Evolutionary conservation across 2,113 vertebrate species (phyloP).

Genomic region (Narcine bancroftii): DNA sequence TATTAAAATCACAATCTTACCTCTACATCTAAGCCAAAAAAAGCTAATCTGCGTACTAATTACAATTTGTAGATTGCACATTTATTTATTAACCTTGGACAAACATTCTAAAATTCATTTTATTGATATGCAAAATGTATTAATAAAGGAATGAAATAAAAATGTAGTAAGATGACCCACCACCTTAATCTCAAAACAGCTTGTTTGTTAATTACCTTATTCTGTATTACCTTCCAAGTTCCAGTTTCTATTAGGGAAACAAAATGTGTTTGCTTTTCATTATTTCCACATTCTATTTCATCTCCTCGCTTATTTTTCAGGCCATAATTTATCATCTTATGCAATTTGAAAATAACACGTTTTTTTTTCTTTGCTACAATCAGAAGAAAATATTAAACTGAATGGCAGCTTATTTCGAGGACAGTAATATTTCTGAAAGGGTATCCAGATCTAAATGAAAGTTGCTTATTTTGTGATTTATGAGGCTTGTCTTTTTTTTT

Average conservation of each 20-base stretch:
- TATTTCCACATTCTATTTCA: slow-evolving; percentile 11
- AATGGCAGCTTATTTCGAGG: background rate
- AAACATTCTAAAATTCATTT: background rate
- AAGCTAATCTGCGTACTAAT: background rate
- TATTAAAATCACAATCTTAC: background rate
- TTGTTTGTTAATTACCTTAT: background rate
- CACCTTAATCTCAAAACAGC: background rate
- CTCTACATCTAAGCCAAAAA: background rate
- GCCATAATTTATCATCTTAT: slow-evolving; percentile 18
- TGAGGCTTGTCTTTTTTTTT: slow-evolving; percentile 59
- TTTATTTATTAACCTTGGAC: background rate
- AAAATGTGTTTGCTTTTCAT: background rate
- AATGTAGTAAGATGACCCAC: too few species aligned
- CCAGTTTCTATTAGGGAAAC: slow-evolving; percentile 4
- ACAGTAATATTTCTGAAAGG: background rate
- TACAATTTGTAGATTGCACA: background rate
- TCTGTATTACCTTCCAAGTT: slow-evolving; percentile 4
- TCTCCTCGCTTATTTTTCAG: background rate
- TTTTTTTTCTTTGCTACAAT: background rate
- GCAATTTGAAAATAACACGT: slow-evolving; percentile 25
- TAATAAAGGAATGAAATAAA: background rate
- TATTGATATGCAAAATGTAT: too few species aligned
- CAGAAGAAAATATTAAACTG: background rate
- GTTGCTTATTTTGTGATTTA: slow-evolving; percentile 59
- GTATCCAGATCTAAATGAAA: slow-evolving; percentile 25